phyloP scores from a whole-genome alignment of 1,140 invertebrate species.

The Drosophila trapezifrons region DNA sequence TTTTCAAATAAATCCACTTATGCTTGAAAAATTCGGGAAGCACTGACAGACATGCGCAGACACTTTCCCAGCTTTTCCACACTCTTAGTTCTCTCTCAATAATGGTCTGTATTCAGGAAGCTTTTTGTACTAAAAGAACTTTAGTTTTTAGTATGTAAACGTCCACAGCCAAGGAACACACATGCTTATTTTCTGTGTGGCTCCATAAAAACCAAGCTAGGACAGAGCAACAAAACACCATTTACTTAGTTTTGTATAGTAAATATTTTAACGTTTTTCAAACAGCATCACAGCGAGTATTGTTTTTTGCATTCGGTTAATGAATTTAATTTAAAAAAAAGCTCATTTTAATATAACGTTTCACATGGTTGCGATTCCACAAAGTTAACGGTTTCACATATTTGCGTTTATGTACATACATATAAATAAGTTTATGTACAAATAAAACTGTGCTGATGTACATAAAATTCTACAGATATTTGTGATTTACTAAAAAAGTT shows the following conservation, averaged over 20 bases:
- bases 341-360: background rate
- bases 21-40: background rate
- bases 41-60: slow-evolving; percentile 14
- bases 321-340: background rate
- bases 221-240: slow-evolving; percentile 18
- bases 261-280: slow-evolving; percentile 57
- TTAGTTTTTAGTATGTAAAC: slow-evolving; percentile 49
- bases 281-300: slow-evolving; percentile 23
- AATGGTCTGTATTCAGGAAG: slow-evolving; percentile 36
- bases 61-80: background rate
- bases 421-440: background rate
- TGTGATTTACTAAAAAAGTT: background rate
- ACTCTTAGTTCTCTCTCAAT: background rate
- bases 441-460: slow-evolving; percentile 6
- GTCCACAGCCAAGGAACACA: slow-evolving; percentile 11
- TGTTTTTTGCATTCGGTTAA: background rate
- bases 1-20: too few species aligned
- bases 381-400: background rate
- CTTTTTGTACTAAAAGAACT: slow-evolving; percentile 44
- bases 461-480: background rate
- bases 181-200: slow-evolving; percentile 15
- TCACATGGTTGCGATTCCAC: background rate
- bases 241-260: slow-evolving; percentile 44
- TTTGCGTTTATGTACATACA: background rate
- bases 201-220: slow-evolving; percentile 19